Base-by-base conservation (phyloP, 2,113 vertebrate species). In the Fukomys damarensis region DNA sequence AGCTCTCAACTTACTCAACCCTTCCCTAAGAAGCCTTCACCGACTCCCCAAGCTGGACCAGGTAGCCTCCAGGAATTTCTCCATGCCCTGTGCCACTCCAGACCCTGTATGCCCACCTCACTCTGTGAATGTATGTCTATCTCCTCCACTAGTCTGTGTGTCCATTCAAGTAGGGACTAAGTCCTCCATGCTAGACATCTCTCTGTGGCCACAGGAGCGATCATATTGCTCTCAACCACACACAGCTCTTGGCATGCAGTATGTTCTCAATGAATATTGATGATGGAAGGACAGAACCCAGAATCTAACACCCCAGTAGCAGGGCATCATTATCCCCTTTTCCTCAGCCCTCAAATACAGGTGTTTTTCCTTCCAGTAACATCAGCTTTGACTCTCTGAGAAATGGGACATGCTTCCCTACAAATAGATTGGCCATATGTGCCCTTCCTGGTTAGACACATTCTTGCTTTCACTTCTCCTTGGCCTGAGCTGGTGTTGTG, bases 91-190 rank as follows among this genome's bases (percentile, higher is more conserved):
- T 43, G 66, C 26, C 2, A 28, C 74, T 80, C 61, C 35, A 20
- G 38, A 16, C 38, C 32, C 59, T 82, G 58, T 65, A 32, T 16
- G 38, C 30, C 70, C 7, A 19, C 28, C 46, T 49, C 5, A 20
- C n/a, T 68, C 26, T 7, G 2, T 0, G 43, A 17, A 2, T 0
- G 17, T 26, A 2, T 0, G 9, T 32, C 72, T 63, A 8, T 38
- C 20, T 28, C 76, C 88, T 38, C 52, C 11, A 11, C 52, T 32
- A 19, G 26, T 35, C n/a, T 52, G 7, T 72, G 32, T 19, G 19
- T 7, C 19, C 43, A 72, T 30, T 20, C 24, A 41, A 52, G 66
- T 54, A 43, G n/a, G 56, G 13, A n/a, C 7, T 0, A 79, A 65
- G 4, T 8, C 22, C 24, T 26, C 58, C 20, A 30, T 0, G 4